phyloP scores from a whole-genome alignment of 1,140 invertebrate species.

The Pseudomyrmex dendroicus region DNA sequence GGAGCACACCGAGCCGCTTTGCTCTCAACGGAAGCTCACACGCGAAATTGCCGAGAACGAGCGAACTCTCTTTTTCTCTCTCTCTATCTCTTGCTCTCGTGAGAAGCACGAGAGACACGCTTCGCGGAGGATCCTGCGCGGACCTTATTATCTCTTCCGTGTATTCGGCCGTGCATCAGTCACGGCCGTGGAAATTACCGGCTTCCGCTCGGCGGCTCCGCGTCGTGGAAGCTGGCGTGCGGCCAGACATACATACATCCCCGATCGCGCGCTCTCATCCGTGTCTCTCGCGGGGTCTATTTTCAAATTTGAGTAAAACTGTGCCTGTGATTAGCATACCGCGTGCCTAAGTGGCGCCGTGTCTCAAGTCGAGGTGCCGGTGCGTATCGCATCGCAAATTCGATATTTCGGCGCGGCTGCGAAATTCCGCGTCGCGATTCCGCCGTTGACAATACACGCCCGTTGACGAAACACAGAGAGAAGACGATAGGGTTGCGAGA shows the following conservation, averaged over 20 bases:
- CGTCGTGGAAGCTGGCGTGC: constrained; percentile 45
- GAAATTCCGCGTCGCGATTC: not conserved
- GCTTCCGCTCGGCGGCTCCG: constrained; percentile 42
- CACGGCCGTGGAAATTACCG: constrained; percentile 56
- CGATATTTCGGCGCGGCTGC: constrained; percentile 7
- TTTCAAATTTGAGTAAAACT: constrained; percentile 62
- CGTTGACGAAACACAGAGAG: not conserved
- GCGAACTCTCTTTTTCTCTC: constrained; percentile 4
- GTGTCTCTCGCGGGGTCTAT: constrained; percentile 52
- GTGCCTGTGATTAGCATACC: constrained; percentile 45
- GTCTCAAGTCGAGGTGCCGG: constrained; percentile 18
- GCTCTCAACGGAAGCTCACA: constrained; percentile 4
- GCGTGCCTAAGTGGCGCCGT: constrained; percentile 43
- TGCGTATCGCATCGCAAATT: constrained; percentile 17
- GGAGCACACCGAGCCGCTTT: not conserved
- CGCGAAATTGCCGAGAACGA: constrained; percentile 20
- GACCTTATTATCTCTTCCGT: constrained; percentile 52
- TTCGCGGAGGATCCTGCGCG: constrained; percentile 41
- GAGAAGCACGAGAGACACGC: constrained; percentile 16
- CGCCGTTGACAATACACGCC: not conserved
- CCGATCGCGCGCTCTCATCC: not conserved
- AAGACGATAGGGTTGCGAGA: not conserved
- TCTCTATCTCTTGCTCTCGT: too few species aligned
- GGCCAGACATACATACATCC: constrained; percentile 22
- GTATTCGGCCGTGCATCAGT: constrained; percentile 57